phyloP scores from a whole-genome alignment of 2,797 vertebrate species.

The Smutsia temminckii region DNA sequence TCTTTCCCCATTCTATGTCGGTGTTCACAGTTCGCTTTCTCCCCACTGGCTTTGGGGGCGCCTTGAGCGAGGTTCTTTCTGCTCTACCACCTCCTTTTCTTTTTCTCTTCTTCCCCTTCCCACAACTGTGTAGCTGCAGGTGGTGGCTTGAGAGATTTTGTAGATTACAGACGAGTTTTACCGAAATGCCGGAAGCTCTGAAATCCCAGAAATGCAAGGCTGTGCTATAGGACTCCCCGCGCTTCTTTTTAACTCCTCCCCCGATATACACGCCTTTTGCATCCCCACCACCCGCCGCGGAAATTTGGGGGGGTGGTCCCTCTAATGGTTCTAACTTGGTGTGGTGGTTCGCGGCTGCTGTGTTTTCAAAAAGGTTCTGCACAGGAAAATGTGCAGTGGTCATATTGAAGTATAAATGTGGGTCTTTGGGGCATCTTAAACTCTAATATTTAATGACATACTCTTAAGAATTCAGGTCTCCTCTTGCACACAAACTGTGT shows the following conservation, averaged over 20 bases:
- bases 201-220: background rate
- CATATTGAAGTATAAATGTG: background rate
- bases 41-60: background rate
- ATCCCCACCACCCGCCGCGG: too few species aligned
- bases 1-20: constrained; percentile 47
- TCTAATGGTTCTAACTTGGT: background rate
- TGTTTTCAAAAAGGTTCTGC: background rate
- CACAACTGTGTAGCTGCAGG: constrained; percentile 27
- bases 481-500: background rate
- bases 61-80: background rate
- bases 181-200: background rate
- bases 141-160: constrained; percentile 18
- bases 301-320: background rate
- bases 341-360: background rate
- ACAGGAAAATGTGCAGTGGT: background rate
- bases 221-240: background rate
- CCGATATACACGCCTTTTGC: background rate
- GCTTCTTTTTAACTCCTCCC: background rate
- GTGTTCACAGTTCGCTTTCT: background rate
- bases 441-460: background rate
- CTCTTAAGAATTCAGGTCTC: background rate
- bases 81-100: background rate
- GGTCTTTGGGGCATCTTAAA: background rate
- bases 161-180: background rate
- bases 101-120: background rate